These are phyloP conservation scores for Caradrina kadenii DNA, from an alignment of 2,888 invertebrate species.

Conservation along the genomic window DNA sequence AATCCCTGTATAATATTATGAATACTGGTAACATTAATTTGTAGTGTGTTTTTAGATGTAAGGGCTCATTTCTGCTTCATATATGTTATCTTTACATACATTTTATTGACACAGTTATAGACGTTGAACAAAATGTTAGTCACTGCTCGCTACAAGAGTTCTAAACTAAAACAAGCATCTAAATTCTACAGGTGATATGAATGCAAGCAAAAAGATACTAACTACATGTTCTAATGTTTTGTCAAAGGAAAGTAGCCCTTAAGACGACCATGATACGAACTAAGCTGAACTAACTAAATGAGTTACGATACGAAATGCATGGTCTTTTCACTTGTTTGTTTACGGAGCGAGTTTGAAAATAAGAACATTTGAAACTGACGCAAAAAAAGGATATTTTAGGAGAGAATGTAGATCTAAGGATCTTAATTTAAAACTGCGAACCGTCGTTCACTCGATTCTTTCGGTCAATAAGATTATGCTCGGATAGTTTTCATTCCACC, in stretches of 20 bases:
- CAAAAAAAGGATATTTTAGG: background rate
- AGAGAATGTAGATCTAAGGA: background rate
- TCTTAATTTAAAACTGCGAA: background rate
- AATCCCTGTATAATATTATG: background rate
- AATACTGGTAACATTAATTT: background rate
- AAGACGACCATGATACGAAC: slow-evolving; percentile 32
- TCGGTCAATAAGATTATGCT: too few relatives aligned
- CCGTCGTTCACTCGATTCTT: too few relatives aligned
- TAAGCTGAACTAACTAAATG: slow-evolving; percentile 51
- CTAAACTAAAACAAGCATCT: slow-evolving; percentile 64
- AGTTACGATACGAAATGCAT: slow-evolving; percentile 33
- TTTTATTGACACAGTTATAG: slow-evolving; percentile 41
- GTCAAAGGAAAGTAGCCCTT: slow-evolving; percentile 55
- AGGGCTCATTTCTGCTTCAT: slow-evolving; percentile 40
- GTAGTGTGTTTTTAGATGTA: slow-evolving; percentile 39
- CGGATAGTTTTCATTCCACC: too few relatives aligned
- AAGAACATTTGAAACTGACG: background rate
- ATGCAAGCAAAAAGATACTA: slow-evolving; percentile 61
- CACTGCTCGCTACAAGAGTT: slow-evolving; percentile 63
- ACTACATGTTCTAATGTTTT: slow-evolving; percentile 43
- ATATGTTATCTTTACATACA: slow-evolving; percentile 13
- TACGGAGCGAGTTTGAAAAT: slow-evolving; percentile 43
- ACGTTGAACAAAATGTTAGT: slow-evolving; percentile 67
- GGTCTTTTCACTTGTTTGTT: slow-evolving; percentile 29
- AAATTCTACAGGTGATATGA: slow-evolving; percentile 64